These are phyloP conservation scores for Sardina pilchardus DNA, from an alignment of 2,113 vertebrate genomes.

Conservation along the genomic window DNA sequence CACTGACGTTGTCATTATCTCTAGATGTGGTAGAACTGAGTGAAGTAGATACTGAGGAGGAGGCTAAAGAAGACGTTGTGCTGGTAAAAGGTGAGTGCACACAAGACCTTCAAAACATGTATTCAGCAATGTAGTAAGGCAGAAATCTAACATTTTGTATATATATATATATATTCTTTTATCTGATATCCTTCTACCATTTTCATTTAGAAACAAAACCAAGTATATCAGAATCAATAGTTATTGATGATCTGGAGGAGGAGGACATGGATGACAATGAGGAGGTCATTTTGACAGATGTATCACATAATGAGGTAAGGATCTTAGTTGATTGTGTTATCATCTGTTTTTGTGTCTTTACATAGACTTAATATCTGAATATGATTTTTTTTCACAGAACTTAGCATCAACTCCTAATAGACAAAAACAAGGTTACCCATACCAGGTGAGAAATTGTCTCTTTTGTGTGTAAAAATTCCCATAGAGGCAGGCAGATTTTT, in stretches of 20 bases:
- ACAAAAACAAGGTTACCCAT: not conserved
- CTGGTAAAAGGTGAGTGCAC: not conserved
- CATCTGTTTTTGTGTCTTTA: not conserved
- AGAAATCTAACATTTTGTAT: not conserved
- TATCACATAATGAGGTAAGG: conserved; percentile 24
- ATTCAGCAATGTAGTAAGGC: not conserved
- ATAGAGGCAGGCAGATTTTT: no score
- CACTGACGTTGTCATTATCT: conserved; percentile 7
- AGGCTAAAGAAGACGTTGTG: not conserved
- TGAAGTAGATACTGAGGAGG: conserved; percentile 22
- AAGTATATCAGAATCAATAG: not conserved
- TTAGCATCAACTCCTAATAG: not conserved
- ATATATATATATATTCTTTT: not conserved
- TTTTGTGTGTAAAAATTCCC: not conserved
- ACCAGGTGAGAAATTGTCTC: conserved; percentile 29
- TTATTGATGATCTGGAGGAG: conserved; percentile 34
- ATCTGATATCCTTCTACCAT: not conserved
- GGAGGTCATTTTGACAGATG: conserved; percentile 8
- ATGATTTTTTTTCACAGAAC: not conserved
- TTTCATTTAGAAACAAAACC: not conserved
- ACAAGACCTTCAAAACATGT: not conserved
- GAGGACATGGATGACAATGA: conserved; percentile 42
- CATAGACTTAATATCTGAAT: not conserved
- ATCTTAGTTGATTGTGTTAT: not conserved
- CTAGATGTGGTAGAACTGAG: conserved; percentile 61